phyloP scores from a whole-genome alignment of 2,888 invertebrate species.

The Pyrrhia umbra region DNA sequence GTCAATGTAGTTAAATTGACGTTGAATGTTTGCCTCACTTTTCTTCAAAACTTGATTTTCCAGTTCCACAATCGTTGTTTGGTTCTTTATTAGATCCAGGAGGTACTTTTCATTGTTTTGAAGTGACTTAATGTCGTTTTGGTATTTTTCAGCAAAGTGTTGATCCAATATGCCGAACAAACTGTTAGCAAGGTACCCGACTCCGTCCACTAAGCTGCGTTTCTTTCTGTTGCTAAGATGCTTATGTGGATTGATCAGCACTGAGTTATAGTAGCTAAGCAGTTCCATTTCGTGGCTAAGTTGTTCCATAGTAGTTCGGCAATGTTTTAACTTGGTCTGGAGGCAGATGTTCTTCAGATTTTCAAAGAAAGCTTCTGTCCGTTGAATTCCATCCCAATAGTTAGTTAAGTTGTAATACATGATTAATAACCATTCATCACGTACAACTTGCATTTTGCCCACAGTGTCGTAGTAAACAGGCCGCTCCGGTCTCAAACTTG shows the following conservation, averaged over 20 bases:
- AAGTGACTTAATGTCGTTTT: slow-evolving; percentile 17
- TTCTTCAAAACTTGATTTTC: slow-evolving; percentile 20
- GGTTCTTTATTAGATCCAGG: slow-evolving; percentile 18
- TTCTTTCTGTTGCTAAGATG: slow-evolving; percentile 20
- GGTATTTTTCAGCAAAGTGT: slow-evolving; percentile 20
- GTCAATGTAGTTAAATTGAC: slow-evolving; percentile 8
- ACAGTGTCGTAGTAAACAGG: slow-evolving; percentile 15
- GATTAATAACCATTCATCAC: slow-evolving; percentile 43
- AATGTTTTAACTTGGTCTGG: neutral
- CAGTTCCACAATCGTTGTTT: slow-evolving; percentile 20
- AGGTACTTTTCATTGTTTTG: slow-evolving; percentile 22
- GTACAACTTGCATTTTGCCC: slow-evolving; percentile 37
- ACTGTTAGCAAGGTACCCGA: slow-evolving; percentile 21
- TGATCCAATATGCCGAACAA: slow-evolving; percentile 25
- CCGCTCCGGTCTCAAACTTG: slow-evolving; percentile 7
- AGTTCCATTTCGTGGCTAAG: slow-evolving; percentile 24
- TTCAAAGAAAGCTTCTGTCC: neutral
- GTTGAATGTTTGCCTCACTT: slow-evolving; percentile 14
- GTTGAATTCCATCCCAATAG: slow-evolving; percentile 12
- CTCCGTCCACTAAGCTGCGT: slow-evolving; percentile 16
- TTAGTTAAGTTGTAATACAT: slow-evolving; percentile 19
- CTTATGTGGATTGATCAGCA: slow-evolving; percentile 19
- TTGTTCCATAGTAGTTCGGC: slow-evolving; percentile 13
- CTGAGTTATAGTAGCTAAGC: slow-evolving; percentile 11
- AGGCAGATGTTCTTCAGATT: slow-evolving; percentile 3